These are phyloP conservation scores for Sorex fumeus DNA, from an alignment of 2,113 vertebrate genomes.

Conservation along the genomic window DNA sequence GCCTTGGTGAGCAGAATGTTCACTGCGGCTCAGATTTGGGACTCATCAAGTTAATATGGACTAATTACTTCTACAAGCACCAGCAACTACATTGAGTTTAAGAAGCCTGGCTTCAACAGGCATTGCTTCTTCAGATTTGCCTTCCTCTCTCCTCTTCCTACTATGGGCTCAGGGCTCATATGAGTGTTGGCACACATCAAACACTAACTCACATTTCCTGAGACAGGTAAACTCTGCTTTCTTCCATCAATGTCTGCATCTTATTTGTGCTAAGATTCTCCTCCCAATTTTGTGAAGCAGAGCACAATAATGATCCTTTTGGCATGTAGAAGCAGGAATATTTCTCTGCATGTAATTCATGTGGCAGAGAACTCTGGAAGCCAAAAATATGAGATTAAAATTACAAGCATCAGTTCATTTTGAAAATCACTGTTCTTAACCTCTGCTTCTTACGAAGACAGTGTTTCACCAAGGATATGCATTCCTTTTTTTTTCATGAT, in stretches of 20 bases:
- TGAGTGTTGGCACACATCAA: too few relatives aligned
- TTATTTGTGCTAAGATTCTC: background rate
- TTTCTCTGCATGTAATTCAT: background rate
- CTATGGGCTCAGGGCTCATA: too few relatives aligned
- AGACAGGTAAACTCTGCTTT: background rate
- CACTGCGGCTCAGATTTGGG: background rate
- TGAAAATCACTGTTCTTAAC: background rate
- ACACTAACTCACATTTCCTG: background rate
- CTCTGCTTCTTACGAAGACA: background rate
- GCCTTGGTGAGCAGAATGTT: background rate
- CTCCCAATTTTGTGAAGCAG: background rate
- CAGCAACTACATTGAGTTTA: accelerated
- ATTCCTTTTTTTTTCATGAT: accelerated
- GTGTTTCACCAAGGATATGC: background rate
- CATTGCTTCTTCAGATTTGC: too few relatives aligned
- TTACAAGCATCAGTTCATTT: background rate
- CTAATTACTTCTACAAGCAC: accelerated
- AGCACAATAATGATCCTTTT: background rate
- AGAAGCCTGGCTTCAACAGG: too few relatives aligned
- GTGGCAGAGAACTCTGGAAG: background rate
- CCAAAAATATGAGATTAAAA: background rate
- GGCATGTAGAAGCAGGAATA: background rate
- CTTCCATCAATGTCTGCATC: background rate
- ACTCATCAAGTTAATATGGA: too few relatives aligned
- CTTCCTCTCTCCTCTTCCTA: background rate